Conservation (phyloP, 2,888 invertebrate species). For the Erebia ligea region DNA sequence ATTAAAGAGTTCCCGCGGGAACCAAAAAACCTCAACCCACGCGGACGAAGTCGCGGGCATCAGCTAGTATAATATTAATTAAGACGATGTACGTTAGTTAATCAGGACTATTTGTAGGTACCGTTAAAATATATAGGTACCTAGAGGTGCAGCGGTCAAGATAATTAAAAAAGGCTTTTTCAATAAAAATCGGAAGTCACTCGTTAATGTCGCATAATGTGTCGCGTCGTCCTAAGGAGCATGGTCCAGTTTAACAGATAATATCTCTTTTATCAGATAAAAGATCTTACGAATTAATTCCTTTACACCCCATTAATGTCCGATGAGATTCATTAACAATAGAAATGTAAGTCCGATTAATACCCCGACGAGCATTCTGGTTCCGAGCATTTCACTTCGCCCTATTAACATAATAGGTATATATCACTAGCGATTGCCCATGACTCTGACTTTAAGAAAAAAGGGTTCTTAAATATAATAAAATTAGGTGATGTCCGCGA, state of each 20-base stretch:
- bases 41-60: no score
- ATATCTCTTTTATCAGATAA: conserved; percentile 65
- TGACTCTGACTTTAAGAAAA: not conserved
- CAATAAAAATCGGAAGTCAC: conserved; percentile 64
- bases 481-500: no score
- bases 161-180: not conserved
- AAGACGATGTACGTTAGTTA: no score
- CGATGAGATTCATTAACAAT: conserved; percentile 64
- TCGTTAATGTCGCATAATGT: conserved; percentile 57
- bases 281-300: conserved; percentile 74
- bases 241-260: conserved; percentile 61
- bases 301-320: conserved; percentile 79
- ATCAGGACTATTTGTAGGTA: no score
- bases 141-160: no score
- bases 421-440: not conserved
- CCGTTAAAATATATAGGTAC: no score
- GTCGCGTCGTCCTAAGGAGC: conserved; percentile 42
- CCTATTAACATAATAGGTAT: conserved; percentile 60
- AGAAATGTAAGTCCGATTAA: conserved; percentile 75
- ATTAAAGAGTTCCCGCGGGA: no score
- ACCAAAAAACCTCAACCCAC: no score
- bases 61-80: no score
- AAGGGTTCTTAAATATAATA: not conserved
- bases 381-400: conserved; percentile 53
- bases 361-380: conserved; percentile 68